Evolutionary conservation across 2,888 invertebrate species (phyloP).

Genomic region (Agrotis exclamationis): DNA sequence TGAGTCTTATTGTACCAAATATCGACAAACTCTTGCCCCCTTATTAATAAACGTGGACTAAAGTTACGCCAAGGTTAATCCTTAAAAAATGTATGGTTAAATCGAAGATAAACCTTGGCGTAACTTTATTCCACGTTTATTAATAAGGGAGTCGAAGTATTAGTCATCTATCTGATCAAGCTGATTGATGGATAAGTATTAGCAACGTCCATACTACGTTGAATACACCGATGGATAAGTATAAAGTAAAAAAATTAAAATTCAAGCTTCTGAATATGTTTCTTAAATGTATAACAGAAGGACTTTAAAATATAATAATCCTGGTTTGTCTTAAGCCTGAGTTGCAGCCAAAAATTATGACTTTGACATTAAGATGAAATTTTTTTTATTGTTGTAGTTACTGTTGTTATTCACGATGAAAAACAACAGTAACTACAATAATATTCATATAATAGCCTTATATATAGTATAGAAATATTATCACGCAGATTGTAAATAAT

Average conservation of each 20-base stretch:
- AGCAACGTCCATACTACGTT: too few species aligned
- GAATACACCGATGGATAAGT: background rate
- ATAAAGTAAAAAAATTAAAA: conserved; percentile 3
- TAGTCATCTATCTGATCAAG: conserved; percentile 8
- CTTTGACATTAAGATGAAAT: background rate
- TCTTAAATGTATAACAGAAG: background rate
- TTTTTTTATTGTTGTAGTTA: too few species aligned
- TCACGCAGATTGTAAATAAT: background rate
- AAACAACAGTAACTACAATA: background rate
- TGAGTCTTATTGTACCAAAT: background rate
- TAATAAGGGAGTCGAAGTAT: too few species aligned
- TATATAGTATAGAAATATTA: background rate
- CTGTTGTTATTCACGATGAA: background rate
- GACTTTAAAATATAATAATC: background rate
- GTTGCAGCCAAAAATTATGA: background rate
- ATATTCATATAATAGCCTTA: background rate
- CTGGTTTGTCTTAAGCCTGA: background rate
- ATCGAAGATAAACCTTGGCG: too few species aligned
- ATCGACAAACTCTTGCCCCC: background rate
- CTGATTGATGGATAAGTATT: background rate
- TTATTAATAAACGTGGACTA: too few species aligned
- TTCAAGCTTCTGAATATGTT: background rate
- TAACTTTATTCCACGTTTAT: too few species aligned
- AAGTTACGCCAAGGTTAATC: too few species aligned
- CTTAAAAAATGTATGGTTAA: too few species aligned